Evolutionary conservation across 2,797 vertebrate species (phyloP).

Genomic region (Anguilla megastoma): DNA sequence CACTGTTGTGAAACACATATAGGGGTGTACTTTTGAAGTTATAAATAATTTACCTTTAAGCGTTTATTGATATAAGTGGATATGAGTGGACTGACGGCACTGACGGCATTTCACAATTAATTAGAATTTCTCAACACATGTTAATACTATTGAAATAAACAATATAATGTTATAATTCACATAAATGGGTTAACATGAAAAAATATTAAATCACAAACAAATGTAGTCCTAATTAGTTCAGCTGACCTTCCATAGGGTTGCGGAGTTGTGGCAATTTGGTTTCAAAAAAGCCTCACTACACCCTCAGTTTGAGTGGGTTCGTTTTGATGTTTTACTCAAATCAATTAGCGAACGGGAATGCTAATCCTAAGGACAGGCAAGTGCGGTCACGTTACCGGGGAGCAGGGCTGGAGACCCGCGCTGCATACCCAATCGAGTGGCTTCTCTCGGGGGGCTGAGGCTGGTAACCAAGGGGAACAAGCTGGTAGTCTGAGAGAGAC

Average conservation of each 20-base stretch:
- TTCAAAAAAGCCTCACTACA: background rate
- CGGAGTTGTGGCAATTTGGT: constrained; percentile 34
- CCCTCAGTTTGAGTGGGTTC: background rate
- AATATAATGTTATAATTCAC: background rate
- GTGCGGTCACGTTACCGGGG: background rate
- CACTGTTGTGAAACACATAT: background rate
- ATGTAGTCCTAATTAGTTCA: background rate
- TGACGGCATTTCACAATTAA: too few relatives aligned
- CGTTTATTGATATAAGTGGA: background rate
- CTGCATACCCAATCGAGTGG: background rate
- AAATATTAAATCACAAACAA: background rate
- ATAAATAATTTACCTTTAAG: background rate
- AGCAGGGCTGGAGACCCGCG: background rate
- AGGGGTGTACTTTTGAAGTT: background rate
- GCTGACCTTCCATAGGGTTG: constrained; percentile 28
- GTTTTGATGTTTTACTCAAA: constrained; percentile 47
- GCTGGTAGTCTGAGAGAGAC: background rate
- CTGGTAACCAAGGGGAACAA: background rate
- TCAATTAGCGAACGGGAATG: constrained; percentile 52
- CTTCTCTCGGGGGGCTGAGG: background rate
- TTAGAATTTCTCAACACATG: background rate
- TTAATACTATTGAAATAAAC: background rate
- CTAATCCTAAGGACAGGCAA: constrained; percentile 18
- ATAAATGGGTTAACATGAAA: background rate
- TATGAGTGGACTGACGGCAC: background rate